Percentiles rank a stretch among this genome's conserved stretches.
These are phyloP conservation scores for Oligia strigilis DNA, from an alignment of 2,888 invertebrate genomes.

Conservation along the genomic window DNA sequence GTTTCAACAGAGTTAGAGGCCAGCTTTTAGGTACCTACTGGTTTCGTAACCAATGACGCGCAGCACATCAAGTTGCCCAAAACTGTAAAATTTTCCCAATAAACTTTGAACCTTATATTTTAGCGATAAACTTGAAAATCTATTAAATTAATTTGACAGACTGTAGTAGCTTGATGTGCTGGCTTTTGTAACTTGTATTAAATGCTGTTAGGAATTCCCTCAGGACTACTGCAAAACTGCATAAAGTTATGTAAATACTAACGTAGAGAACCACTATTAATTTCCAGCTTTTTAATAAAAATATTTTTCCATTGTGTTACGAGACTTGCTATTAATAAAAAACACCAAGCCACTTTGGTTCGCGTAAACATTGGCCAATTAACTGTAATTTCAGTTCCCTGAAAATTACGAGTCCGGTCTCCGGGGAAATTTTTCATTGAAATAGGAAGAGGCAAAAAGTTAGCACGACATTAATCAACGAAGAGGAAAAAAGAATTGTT, in stretches of 20 bases:
- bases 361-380: slow-evolving; percentile 76
- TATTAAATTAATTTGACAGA: too few relatives aligned
- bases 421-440: slow-evolving; percentile 88
- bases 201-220: neutral
- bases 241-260: neutral
- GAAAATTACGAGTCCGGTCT: slow-evolving; percentile 79
- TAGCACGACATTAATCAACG: slow-evolving; percentile 83
- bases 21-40: neutral
- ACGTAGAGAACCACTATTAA: slow-evolving; percentile 9
- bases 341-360: slow-evolving; percentile 59
- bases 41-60: neutral
- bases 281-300: slow-evolving; percentile 33
- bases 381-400: slow-evolving; percentile 75
- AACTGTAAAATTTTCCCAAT: too few relatives aligned
- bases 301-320: slow-evolving; percentile 33
- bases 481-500: slow-evolving; percentile 70
- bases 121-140: too few relatives aligned
- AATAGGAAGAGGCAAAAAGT: slow-evolving; percentile 81
- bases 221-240: neutral
- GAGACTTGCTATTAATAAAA: slow-evolving; percentile 53
- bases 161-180: too few relatives aligned
- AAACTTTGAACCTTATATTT: too few relatives aligned
- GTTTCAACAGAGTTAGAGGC: neutral
- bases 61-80: too few relatives aligned
- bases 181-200: too few relatives aligned